Conservation (phyloP, 2,113 vertebrate species). For the Brienomyrus longianalis region DNA sequence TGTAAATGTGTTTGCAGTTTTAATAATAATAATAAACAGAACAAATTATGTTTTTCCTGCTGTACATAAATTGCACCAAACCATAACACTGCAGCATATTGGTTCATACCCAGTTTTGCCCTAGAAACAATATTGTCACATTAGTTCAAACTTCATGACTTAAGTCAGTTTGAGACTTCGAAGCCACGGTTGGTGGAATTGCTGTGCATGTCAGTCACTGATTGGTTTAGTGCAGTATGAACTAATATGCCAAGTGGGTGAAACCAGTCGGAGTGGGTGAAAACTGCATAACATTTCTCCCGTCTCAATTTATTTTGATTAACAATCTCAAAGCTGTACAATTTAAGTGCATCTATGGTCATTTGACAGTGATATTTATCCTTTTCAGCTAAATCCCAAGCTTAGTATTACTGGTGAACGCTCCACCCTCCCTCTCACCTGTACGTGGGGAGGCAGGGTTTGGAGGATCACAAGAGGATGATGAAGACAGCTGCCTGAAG, state of each 20-base stretch:
- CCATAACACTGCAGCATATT: no score
- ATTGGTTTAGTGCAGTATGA: not conserved
- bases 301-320: not conserved
- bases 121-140: no score
- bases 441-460: conserved; percentile 47
- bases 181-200: not conserved
- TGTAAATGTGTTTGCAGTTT: no score
- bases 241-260: not conserved
- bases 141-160: no score
- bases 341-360: not conserved
- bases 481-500: conserved; percentile 70
- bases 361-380: not conserved
- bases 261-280: not conserved
- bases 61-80: no score
- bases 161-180: no score
- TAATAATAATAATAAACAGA: no score
- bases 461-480: conserved; percentile 48
- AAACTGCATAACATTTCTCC: not conserved
- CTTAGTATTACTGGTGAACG: not conserved
- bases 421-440: conserved; percentile 34
- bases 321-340: not conserved
- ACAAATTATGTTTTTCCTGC: no score
- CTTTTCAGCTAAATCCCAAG: not conserved
- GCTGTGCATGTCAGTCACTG: not conserved
- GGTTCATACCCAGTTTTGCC: no score